Evolutionary conservation across 92 coral and sea anemone genomes (phyloP), one percentile per base, ranked within the genome.

Genomic region (Isaurus tuberculatus): DNA sequence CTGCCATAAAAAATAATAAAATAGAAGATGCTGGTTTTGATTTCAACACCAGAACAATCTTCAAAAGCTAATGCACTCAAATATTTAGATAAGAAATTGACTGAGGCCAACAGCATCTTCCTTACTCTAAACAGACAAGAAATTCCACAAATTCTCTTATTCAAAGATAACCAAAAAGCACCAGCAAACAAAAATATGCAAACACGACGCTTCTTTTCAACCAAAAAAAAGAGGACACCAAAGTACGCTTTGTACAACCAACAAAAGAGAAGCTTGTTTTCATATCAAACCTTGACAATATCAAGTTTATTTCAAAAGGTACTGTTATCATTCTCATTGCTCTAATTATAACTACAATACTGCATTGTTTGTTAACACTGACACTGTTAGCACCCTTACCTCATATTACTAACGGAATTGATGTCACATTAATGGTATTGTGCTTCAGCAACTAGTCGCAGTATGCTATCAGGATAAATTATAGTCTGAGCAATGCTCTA

Each of bases 121-220:
- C 17, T 32, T 65, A 11, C 71, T 33, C 19, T 65, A 29, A 65
- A 33, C 63, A 29, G 71, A 30, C 25, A 28, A 5, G 71, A 33
- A 13, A 5, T 30, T 55, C 26, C 63, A 55, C 28, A 55, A 55
- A 26, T 55, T 55, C 63, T 55, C 9, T 20, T 26, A 55, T 55
- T 19, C 63, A 55, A 55, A 29, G 17, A 65, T 30, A 33, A 65
- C 40, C 71, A 65, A 19, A 73, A 73, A 7, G 65, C 43, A 27
- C 83, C 88, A 74, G 82, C 65, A 61, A 84, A 84, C 72, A 58
- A 84, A 29, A 73, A 84, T 16, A 84, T 84, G 31, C 73, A 73
- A 73, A 58, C 70, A 29, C 26, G n/a, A 4, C 48, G 73, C 17
- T 84, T 84, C 44, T 33, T 43, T 68, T 82, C 86, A n/a, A 82